Evolutionary conservation across 2,797 vertebrate genomes (phyloP).

Genomic region (Poecilia gillii): DNA sequence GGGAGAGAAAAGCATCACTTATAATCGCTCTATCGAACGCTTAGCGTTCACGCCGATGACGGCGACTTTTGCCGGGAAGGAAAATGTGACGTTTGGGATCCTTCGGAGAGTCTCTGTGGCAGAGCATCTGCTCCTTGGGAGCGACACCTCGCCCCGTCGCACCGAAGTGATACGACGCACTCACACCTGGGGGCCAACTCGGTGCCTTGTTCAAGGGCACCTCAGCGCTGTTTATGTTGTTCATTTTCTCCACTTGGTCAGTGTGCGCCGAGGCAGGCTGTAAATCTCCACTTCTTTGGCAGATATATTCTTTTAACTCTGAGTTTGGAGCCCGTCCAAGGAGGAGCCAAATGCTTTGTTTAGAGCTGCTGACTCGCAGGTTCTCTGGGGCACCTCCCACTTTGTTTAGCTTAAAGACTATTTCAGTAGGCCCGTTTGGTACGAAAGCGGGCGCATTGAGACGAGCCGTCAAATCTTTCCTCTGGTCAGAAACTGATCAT

Average conservation of each 20-base stretch:
- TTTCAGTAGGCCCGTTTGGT: slow-evolving; percentile 31
- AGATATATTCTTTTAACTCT: slow-evolving; percentile 65
- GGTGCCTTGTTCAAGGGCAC: slow-evolving; percentile 58
- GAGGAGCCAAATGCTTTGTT: slow-evolving; percentile 58
- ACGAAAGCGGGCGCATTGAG: slow-evolving; percentile 2
- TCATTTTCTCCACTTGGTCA: slow-evolving; percentile 53
- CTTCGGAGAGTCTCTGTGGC: slow-evolving; percentile 4
- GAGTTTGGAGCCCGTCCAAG: slow-evolving; percentile 55
- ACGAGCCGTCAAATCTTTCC: neutral
- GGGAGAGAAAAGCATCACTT: slow-evolving; percentile 2
- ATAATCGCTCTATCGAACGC: neutral
- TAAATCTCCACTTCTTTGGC: slow-evolving; percentile 49
- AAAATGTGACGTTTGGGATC: neutral
- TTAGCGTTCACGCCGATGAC: neutral
- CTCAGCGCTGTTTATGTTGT: slow-evolving; percentile 43
- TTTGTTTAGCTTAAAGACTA: slow-evolving; percentile 43
- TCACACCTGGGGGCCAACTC: slow-evolving; percentile 64
- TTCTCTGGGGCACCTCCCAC: slow-evolving; percentile 38
- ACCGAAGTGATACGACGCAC: slow-evolving; percentile 46
- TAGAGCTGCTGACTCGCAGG: slow-evolving; percentile 53
- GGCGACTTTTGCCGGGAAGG: neutral
- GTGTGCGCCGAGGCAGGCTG: slow-evolving; percentile 42
- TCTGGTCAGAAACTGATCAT: neutral
- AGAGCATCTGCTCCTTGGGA: slow-evolving; percentile 45
- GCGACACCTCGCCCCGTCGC: slow-evolving; percentile 50